phyloP scores from a whole-genome alignment of 2,797 vertebrate species.

The Lateolabrax maculatus region DNA sequence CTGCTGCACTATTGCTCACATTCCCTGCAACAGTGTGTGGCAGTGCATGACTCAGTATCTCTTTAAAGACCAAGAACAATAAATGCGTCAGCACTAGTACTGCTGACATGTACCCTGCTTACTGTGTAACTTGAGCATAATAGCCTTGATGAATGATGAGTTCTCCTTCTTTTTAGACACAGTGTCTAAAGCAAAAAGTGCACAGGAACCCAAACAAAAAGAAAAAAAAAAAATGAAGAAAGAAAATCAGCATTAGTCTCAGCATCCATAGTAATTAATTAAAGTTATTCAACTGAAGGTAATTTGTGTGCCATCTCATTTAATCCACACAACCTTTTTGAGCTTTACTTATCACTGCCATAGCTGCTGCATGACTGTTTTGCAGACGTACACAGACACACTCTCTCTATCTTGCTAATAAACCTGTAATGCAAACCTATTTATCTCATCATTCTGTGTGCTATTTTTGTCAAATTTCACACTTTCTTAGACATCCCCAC shows the following conservation, averaged over 20 bases:
- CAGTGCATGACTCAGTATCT: conserved; percentile 30
- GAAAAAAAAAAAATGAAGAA: not conserved
- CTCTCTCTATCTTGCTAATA: not conserved
- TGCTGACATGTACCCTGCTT: not conserved
- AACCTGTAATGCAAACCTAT: not conserved
- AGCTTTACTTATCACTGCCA: not conserved
- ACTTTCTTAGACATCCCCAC: not conserved
- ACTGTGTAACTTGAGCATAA: not conserved
- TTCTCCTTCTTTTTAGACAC: not conserved
- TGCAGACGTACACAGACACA: not conserved
- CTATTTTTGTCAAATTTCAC: not conserved
- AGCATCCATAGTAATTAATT: not conserved
- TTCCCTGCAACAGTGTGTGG: conserved; percentile 43
- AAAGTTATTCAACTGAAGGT: not conserved
- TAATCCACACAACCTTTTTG: not conserved
- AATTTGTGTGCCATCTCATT: not conserved
- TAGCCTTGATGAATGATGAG: not conserved
- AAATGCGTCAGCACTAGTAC: not conserved
- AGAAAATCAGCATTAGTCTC: not conserved
- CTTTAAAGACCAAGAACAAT: conserved; percentile 29
- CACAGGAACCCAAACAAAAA: not conserved
- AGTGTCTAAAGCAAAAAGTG: not conserved
- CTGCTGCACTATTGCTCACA: conserved; percentile 50
- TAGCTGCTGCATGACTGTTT: not conserved
- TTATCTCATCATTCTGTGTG: no score